Evolutionary conservation across 2,113 vertebrate species (phyloP), one percentile per base, ranked within the genome.

Genomic region (Planiliza haematocheilus): DNA sequence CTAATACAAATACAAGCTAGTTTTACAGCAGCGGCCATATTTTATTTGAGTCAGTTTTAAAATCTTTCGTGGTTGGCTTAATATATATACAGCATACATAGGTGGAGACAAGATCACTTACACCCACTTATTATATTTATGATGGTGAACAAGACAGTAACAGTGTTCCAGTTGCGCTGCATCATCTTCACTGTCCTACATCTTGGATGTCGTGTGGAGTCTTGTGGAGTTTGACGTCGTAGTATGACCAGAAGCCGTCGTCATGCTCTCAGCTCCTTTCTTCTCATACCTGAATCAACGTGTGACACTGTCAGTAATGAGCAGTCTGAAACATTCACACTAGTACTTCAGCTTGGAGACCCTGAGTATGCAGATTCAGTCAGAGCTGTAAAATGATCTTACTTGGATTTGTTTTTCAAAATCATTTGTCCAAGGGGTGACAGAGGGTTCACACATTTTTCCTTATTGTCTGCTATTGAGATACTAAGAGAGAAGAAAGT

Each of bases 381-480:
- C 24, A 30, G 24, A 30, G 24, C 24, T 30, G 24, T 2, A 30
- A 3, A 2, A 30, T 59, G 39, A 42, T 70, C 42, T 74, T 46
- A 83, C 80, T 7, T 74, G 13, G 34, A 34, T 2, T 17, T 42
- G 7, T 17, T 51, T 1, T 34, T 50, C 20, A 70, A 65, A 6
- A 79, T 50, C 12, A 9, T 12, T n/a, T 34, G 30, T 51, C 81
- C 81, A 0, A 74, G 10, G 3, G 3, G 7, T 4, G 75, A 70
- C 36, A 51, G 1, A 10, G 81, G 74, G 36, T 1, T 10, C 38
- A 83, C 38, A 8, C 76, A 83, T 57, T 76, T 79, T 0, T 71
- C 7, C 39, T 41, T 52, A 1, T 71, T 36, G 11, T 2, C 34
- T 38, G 7, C 30, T 24, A 0, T n/a, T 7, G 43, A 79, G 5